Conservation (phyloP, 2,797 vertebrate species). For the Thamnophis elegans region DNA sequence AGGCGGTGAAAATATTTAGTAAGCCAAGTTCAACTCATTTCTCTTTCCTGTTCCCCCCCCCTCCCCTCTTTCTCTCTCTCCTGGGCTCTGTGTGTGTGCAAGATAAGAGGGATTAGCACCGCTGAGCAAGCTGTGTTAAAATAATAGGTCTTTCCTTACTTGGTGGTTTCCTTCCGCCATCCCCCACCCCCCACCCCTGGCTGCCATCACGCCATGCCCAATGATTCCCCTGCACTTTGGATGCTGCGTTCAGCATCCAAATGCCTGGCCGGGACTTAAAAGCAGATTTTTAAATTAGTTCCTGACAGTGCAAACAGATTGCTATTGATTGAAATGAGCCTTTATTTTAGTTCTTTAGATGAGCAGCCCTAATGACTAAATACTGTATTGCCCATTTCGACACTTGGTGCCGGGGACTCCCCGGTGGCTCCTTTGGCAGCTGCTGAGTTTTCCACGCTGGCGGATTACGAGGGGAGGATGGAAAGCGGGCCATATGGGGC, state of each 20-base stretch:
- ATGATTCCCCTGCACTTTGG: constrained; percentile 38
- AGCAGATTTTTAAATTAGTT: constrained; percentile 70
- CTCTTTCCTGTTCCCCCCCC: not conserved
- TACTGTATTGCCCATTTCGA: constrained; percentile 53
- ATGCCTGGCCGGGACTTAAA: constrained; percentile 62
- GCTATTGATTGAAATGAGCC: constrained; percentile 66
- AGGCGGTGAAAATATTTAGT: not conserved
- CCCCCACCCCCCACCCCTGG: constrained; percentile 39
- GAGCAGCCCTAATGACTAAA: constrained; percentile 61
- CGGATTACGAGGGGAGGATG: constrained; percentile 46
- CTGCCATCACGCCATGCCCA: constrained; percentile 37
- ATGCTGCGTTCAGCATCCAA: constrained; percentile 49
- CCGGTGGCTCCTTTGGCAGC: constrained; percentile 62
- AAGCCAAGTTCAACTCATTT: not conserved
- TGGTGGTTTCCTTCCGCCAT: constrained; percentile 30
- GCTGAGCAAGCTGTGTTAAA: constrained; percentile 52
- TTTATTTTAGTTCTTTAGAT: constrained; percentile 61
- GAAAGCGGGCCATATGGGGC: constrained; percentile 63
- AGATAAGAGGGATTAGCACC: constrained; percentile 36
- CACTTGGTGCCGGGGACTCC: constrained; percentile 45
- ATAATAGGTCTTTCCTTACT: constrained; percentile 39
- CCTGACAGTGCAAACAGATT: constrained; percentile 70
- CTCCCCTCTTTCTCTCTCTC: not conserved
- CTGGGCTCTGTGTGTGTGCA: not conserved
- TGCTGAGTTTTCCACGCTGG: constrained; percentile 47